Conservation (phyloP, 2,113 vertebrate genomes). For the Epinephelus lanceolatus region DNA sequence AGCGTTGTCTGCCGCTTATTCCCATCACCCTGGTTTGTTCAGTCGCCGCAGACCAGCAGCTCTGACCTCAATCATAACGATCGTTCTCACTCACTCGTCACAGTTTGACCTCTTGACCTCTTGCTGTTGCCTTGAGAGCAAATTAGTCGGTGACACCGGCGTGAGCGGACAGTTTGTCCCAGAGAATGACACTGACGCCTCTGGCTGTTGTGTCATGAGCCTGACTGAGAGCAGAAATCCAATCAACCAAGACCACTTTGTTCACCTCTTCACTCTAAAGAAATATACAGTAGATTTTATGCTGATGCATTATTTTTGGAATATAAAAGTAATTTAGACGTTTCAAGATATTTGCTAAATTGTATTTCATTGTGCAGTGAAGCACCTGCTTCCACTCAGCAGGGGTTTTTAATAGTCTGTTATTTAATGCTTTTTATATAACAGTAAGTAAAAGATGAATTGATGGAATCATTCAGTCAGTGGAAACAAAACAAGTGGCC, state of each 20-base stretch:
- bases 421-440: background rate
- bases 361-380: background rate
- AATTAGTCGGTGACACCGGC: conserved; percentile 38
- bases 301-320: no score
- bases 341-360: background rate
- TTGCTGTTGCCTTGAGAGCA: conserved; percentile 24
- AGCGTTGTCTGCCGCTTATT: conserved; percentile 1
- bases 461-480: conserved; percentile 12
- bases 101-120: conserved; percentile 53
- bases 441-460: conserved; percentile 5
- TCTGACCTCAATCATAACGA: conserved; percentile 54
- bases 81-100: conserved; percentile 16
- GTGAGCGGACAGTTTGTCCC: conserved; percentile 22
- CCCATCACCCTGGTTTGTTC: conserved; percentile 2
- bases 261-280: background rate
- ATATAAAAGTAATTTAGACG: background rate
- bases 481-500: background rate
- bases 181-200: conserved; percentile 8
- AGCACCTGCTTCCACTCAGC: background rate
- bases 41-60: conserved; percentile 19
- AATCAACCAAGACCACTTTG: accelerated
- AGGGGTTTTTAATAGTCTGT: background rate
- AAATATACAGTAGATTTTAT: background rate
- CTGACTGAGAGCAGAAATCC: background rate
- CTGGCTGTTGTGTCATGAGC: conserved; percentile 10